These are phyloP conservation scores for Pelodytes ibericus DNA, from an alignment of 2,797 vertebrate genomes.

Conservation along the genomic window DNA sequence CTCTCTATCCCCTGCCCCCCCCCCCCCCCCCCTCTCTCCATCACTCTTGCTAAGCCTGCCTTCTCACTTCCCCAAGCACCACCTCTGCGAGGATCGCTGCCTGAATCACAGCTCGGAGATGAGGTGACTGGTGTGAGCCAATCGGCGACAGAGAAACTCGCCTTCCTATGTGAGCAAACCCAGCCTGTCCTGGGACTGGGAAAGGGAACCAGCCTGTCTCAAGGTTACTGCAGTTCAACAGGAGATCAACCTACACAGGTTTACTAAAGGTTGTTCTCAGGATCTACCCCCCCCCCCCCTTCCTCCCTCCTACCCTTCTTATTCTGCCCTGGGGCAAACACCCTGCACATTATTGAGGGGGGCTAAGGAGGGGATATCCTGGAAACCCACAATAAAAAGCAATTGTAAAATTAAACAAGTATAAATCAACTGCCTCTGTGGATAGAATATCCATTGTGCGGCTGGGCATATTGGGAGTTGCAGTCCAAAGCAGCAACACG, in stretches of 20 bases:
- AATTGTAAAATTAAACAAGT: not conserved
- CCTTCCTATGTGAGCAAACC: constrained; percentile 62
- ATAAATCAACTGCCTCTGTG: not conserved
- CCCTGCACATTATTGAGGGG: not conserved
- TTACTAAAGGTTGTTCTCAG: constrained; percentile 62
- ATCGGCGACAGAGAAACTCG: constrained; percentile 76
- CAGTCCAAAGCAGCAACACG: not conserved
- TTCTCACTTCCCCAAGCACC: constrained; percentile 57
- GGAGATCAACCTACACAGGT: constrained; percentile 57
- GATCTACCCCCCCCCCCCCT: not conserved
- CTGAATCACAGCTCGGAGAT: constrained; percentile 79
- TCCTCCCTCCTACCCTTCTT: not conserved
- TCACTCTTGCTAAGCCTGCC: not conserved
- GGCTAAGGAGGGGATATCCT: not conserved
- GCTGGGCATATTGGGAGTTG: not conserved
- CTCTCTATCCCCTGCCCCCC: not conserved
- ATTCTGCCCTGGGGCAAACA: not conserved
- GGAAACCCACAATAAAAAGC: not conserved
- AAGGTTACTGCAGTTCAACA: constrained; percentile 82
- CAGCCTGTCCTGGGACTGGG: constrained; percentile 45
- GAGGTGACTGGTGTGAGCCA: constrained; percentile 92
- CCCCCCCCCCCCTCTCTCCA: constrained; percentile 9
- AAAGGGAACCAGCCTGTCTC: constrained; percentile 21
- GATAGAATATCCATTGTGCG: not conserved
- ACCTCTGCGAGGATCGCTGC: constrained; percentile 68